Conservation (phyloP, 2,113 vertebrate species). For the Thalassoma bifasciatum region DNA sequence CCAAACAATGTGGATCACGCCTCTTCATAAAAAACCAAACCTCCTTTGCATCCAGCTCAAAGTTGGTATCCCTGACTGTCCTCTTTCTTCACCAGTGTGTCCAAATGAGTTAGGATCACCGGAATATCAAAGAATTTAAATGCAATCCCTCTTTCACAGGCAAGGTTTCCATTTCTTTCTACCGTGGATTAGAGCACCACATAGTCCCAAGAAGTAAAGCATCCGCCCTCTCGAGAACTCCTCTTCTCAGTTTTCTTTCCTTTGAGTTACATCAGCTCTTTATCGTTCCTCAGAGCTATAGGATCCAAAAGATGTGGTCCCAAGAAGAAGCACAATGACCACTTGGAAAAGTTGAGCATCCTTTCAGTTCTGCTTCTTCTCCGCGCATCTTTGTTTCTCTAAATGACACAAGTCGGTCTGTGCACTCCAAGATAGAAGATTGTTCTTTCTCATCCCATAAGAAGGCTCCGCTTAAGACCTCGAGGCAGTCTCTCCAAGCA, state of each 20-base stretch:
- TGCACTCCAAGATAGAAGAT: slow-evolving; percentile 17
- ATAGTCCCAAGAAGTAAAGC: background rate
- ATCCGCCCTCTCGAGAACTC: slow-evolving; percentile 18
- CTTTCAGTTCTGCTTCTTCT: slow-evolving; percentile 50
- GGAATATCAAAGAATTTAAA: slow-evolving; percentile 8
- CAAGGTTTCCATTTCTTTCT: background rate
- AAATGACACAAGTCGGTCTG: slow-evolving; percentile 2
- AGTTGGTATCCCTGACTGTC: slow-evolving; percentile 14
- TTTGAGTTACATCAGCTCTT: background rate
- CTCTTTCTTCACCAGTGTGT: background rate
- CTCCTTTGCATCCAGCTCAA: slow-evolving; percentile 13
- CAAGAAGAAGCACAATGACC: slow-evolving; percentile 5
- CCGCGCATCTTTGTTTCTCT: slow-evolving; percentile 1
- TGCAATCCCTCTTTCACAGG: background rate
- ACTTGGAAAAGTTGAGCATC: slow-evolving; percentile 27
- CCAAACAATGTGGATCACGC: slow-evolving; percentile 67
- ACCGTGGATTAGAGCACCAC: background rate
- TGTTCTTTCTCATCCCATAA: slow-evolving; percentile 5
- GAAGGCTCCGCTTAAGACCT: slow-evolving; percentile 9
- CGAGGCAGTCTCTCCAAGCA: slow-evolving; percentile 16
- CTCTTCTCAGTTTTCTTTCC: background rate
- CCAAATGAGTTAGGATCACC: slow-evolving; percentile 11
- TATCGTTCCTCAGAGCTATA: slow-evolving; percentile 11
- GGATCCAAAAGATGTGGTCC: slow-evolving; percentile 1
- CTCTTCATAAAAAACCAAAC: slow-evolving; percentile 35